Evolutionary conservation across 2,888 invertebrate species (phyloP), one percentile per base, ranked within the genome.

Genomic region (Scaptomyza tumidula): DNA sequence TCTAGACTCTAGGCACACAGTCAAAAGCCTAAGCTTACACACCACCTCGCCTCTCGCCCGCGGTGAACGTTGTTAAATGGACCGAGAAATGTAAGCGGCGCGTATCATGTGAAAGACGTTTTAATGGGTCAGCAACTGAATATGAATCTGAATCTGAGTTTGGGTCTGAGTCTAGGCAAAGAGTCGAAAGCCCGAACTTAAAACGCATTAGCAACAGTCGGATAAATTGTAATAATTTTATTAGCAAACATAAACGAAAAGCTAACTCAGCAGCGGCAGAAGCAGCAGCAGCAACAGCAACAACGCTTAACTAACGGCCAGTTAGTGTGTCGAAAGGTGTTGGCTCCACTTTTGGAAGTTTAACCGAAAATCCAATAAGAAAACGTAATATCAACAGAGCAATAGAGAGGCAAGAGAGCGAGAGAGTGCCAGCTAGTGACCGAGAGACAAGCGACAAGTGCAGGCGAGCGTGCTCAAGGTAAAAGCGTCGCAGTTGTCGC

Each of bases 221-320:
- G 73, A 65, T 79, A 70, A 86, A 84, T 84, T 70, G 70, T 86
- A 82, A 85, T 82, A 85, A 85, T 85, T 85, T 85, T 85, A 85
- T 86, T 80, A 75, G 85, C 86, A 85, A 85, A 86, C 79, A 85
- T 78, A 65, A 85, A 39, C 71, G 74, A 76, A 71, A 76, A 78
- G 45, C 71, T 53, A 45, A 54, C 35, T 3, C 37, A 43, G 49
- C 39, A 19, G 19, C 33, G 33, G 9, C 49, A 13, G 11, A 33
- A 43, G 49, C 39, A 19, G 19, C 33, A 14, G 9, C 49, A 13
- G 11, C 14, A 46, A 10, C 11, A 14, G 46, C 46, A 48, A 37
- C 39, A 39, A 4, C 50, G 58, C 37, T 57, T 59, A 65, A 69
- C 70, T 67, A 61, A 54, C 39, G 14, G 14, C 66, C 63, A 58